phyloP scores from a whole-genome alignment of 2,888 invertebrate species.

The Gisinianus flammeolus region DNA sequence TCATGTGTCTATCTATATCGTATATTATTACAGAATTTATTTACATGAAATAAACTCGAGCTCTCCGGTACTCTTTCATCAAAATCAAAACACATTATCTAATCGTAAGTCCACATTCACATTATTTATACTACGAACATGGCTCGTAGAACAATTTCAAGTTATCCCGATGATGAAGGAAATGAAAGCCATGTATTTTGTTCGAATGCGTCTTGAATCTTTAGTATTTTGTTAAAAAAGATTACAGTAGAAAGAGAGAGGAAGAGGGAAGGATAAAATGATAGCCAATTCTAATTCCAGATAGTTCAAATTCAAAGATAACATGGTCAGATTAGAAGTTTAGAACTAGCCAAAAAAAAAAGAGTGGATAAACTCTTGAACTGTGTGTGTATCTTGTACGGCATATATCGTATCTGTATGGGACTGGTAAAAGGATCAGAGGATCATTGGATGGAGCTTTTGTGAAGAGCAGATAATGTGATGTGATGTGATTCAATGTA shows the following conservation, averaged over 20 bases:
- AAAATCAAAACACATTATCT: conserved; percentile 7
- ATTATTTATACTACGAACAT: too few species aligned
- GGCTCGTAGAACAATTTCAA: too few species aligned
- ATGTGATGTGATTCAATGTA: conserved; percentile 30
- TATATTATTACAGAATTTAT: too few species aligned
- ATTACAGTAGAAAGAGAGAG: too few species aligned
- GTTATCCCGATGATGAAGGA: not conserved
- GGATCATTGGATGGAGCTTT: not conserved
- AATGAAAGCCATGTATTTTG: conserved; percentile 8
- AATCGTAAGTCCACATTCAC: not conserved
- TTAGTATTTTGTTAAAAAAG: not conserved
- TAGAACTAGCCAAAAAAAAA: not conserved
- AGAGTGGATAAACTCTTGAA: not conserved
- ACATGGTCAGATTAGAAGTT: not conserved
- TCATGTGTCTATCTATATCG: too few species aligned
- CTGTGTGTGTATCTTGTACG: not conserved
- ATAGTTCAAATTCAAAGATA: conserved; percentile 7
- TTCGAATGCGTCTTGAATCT: conserved; percentile 1
- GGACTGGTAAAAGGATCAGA: not conserved
- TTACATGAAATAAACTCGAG: not conserved
- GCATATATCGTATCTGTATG: not conserved
- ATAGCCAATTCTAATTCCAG: conserved; percentile 9
- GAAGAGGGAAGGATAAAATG: too few species aligned
- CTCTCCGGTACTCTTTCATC: not conserved
- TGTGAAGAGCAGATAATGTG: conserved; percentile 25